These are phyloP conservation scores for Stylophora pistillata DNA, from an alignment of 64 coral and sea anemone species.

Conservation along the genomic window DNA sequence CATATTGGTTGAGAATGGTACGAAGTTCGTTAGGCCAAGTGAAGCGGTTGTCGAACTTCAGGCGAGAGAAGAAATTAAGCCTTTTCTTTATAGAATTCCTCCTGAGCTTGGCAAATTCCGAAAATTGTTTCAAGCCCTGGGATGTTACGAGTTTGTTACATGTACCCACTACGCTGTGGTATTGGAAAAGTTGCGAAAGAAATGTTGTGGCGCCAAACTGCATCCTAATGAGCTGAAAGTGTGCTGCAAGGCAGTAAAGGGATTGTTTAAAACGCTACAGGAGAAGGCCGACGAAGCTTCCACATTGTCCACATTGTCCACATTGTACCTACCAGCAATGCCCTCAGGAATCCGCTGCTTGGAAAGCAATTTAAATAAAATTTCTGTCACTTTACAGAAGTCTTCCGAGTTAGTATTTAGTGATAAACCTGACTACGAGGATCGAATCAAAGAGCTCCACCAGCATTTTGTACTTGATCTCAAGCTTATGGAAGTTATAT, in stretches of 20 bases:
- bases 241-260: slow-evolving; percentile 2
- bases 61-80: not conserved
- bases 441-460: slow-evolving; percentile 35
- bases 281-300: not conserved
- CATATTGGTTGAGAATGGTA: slow-evolving; percentile 25
- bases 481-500: not conserved
- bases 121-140: not conserved
- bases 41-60: slow-evolving; percentile 16
- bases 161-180: slow-evolving; percentile 14
- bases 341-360: not conserved
- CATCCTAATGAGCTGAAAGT: not conserved
- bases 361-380: not conserved
- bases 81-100: not conserved
- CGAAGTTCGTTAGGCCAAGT: not conserved
- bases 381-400: slow-evolving; percentile 8
- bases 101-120: slow-evolving; percentile 15
- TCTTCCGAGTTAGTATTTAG: slow-evolving; percentile 48
- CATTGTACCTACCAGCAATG: slow-evolving; percentile 13
- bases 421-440: slow-evolving; percentile 41
- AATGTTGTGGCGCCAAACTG: not conserved
- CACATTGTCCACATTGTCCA: not conserved
- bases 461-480: slow-evolving; percentile 27
- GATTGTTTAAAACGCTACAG: slow-evolving; percentile 6
- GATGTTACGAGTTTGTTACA: not conserved
- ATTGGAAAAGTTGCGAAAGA: not conserved